A percentile compares a stretch with the other conserved stretches of the same genome.
phyloP scores from a whole-genome alignment of 1,140 invertebrate genomes.

The Vanessa atalanta region DNA sequence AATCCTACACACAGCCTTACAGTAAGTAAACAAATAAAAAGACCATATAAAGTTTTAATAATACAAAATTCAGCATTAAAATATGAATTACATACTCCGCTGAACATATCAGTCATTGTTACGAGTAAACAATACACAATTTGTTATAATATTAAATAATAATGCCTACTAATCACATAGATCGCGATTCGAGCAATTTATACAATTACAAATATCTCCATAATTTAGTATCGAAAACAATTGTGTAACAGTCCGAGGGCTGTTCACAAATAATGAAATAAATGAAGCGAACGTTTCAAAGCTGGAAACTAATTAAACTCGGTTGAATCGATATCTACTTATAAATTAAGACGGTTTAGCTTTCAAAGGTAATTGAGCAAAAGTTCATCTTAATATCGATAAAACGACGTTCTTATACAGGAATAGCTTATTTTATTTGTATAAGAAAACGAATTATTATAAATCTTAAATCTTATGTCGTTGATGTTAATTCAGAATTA shows the following conservation, averaged over 20 bases:
- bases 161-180: slow-evolving; percentile 1
- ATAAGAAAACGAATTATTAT: too few relatives aligned
- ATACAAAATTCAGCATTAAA: background rate
- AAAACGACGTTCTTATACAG: slow-evolving; percentile 38
- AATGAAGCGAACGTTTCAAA: slow-evolving; percentile 65
- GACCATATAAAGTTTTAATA: background rate
- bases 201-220: slow-evolving; percentile 24
- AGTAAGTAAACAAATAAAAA: background rate
- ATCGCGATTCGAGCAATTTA: slow-evolving; percentile 19
- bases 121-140: background rate
- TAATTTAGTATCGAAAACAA: slow-evolving; percentile 39
- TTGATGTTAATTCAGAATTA: too few relatives aligned
- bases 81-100: background rate
- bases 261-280: slow-evolving; percentile 62
- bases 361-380: slow-evolving; percentile 69
- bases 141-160: slow-evolving; percentile 6
- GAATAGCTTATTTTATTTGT: slow-evolving; percentile 13
- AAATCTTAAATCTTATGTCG: too few relatives aligned
- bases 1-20: too few relatives aligned
- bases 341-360: slow-evolving; percentile 74
- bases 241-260: slow-evolving; percentile 40
- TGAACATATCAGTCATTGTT: background rate
- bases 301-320: slow-evolving; percentile 74
- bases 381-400: slow-evolving; percentile 72
- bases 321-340: slow-evolving; percentile 73